Percentiles rank a stretch among this genome's conserved stretches.
Conservation (phyloP, 2,113 vertebrate genomes). For the Willisornis vidua region DNA sequence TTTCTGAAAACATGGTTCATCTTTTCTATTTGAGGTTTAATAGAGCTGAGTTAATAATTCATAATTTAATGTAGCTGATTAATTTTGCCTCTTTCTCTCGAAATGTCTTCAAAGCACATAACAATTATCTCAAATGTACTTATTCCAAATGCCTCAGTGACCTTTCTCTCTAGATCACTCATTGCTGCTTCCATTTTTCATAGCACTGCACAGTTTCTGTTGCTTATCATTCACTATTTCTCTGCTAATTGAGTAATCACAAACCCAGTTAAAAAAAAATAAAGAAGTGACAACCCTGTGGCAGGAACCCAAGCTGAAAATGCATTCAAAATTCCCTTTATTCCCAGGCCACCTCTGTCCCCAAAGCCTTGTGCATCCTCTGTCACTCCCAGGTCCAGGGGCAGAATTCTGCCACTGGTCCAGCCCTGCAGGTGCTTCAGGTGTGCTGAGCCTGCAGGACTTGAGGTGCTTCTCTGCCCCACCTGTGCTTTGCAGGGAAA, state of each 20-base stretch:
- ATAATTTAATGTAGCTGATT: slow-evolving; percentile 66
- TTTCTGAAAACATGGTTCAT: slow-evolving; percentile 12
- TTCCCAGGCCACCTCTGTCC: background rate
- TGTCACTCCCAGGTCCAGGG: background rate
- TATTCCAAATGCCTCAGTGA: slow-evolving; percentile 4
- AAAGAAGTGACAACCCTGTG: background rate
- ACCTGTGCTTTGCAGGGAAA: background rate
- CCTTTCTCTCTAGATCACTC: slow-evolving; percentile 43
- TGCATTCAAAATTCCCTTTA: background rate
- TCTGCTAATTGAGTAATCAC: background rate
- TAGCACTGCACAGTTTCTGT: background rate
- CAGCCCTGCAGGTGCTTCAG: background rate
- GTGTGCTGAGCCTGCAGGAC: background rate
- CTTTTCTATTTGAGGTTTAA: slow-evolving; percentile 43
- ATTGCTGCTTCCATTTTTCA: slow-evolving; percentile 29
- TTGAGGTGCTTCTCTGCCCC: background rate
- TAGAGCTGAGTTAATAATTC: slow-evolving; percentile 63
- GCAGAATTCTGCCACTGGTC: background rate
- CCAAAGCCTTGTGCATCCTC: background rate
- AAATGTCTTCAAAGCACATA: slow-evolving; percentile 37
- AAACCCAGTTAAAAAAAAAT: background rate
- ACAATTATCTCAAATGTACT: slow-evolving; percentile 55
- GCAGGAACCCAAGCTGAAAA: background rate
- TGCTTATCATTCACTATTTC: background rate
- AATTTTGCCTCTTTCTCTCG: slow-evolving; percentile 43